A percentile compares a stretch with the other conserved stretches of the same genome.
Evolutionary conservation across 1,140 invertebrate genomes (phyloP).

Genomic region (Drusus annulatus): DNA sequence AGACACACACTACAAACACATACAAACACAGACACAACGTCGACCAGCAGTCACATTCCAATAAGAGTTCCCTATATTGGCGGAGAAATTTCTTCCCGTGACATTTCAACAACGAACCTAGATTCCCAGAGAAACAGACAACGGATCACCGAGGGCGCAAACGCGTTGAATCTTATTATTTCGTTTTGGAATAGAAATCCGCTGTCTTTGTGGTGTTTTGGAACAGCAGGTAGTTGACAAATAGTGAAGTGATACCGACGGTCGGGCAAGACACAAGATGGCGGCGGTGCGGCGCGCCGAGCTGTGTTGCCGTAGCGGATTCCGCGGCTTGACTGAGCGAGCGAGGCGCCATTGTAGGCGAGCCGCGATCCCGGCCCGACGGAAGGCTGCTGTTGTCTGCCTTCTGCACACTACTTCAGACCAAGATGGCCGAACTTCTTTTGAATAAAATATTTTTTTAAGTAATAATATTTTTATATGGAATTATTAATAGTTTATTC

Average conservation of each 20-base stretch:
- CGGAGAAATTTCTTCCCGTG: constrained; percentile 6
- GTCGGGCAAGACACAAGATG: constrained; percentile 34
- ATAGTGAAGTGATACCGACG: constrained; percentile 27
- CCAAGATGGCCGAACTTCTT: constrained; percentile 2
- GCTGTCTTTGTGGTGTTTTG: constrained; percentile 7
- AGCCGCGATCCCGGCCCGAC: background rate
- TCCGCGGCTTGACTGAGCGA: constrained; percentile 44
- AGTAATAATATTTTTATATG: no score
- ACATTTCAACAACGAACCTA: constrained; percentile 9
- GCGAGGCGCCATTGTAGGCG: constrained; percentile 16
- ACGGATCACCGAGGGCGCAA: background rate
- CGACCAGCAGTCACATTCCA: constrained; percentile 39
- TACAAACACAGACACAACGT: constrained; percentile 23
- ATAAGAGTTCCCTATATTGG: constrained; percentile 43
- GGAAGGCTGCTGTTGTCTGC: no score
- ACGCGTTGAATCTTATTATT: background rate
- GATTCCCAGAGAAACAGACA: background rate
- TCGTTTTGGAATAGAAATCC: background rate
- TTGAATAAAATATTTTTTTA: no score
- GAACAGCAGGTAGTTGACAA: constrained; percentile 14
- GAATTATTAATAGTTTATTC: no score
- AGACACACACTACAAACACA: constrained; percentile 25
- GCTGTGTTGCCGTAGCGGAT: constrained; percentile 39
- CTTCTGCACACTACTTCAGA: background rate
- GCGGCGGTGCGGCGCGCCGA: constrained; percentile 15